Evolutionary conservation across 2,113 vertebrate species (phyloP).

Genomic region (Laticauda colubrina): DNA sequence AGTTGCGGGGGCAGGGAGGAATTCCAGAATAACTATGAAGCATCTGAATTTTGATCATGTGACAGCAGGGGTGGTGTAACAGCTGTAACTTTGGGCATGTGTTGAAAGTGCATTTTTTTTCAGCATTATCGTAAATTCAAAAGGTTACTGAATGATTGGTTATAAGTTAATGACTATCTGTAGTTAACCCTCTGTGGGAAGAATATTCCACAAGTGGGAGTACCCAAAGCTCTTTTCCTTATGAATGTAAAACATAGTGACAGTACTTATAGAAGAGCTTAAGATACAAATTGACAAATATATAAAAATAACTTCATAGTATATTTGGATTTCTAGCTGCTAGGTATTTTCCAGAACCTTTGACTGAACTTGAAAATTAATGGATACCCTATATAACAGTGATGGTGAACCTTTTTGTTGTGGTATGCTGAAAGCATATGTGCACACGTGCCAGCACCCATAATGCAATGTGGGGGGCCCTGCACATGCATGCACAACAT

Average conservation of each 20-base stretch:
- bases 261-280: neutral
- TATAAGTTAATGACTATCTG: neutral
- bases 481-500: no score
- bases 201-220: neutral
- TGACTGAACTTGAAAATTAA: neutral
- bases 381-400: neutral
- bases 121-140: neutral
- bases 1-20: no score
- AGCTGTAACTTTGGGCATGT: neutral
- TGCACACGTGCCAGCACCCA: no score
- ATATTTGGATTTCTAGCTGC: neutral
- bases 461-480: no score
- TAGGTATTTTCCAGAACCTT: neutral
- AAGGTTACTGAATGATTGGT: neutral
- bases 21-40: no score
- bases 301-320: neutral
- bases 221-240: neutral
- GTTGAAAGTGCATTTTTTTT: neutral
- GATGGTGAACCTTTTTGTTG: no score
- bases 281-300: neutral
- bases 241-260: neutral
- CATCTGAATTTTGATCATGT: neutral
- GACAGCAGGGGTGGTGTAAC: neutral
- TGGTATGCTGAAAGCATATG: no score
- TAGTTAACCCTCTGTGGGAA: neutral